Evolutionary conservation across 2,888 invertebrate genomes (phyloP).

Genomic region (Hetaerina titia): DNA sequence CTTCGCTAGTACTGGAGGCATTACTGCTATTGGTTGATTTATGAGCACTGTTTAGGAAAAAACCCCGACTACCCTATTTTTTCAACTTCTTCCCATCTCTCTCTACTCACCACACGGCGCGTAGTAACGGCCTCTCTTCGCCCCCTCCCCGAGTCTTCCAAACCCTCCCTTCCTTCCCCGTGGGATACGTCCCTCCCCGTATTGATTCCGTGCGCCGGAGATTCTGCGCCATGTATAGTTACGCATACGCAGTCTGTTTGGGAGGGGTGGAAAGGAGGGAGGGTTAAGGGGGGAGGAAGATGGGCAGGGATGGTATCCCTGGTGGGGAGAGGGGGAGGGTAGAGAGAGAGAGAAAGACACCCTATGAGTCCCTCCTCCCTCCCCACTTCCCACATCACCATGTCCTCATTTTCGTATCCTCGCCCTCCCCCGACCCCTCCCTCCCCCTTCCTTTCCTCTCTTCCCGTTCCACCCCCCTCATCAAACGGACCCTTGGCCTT

Average conservation of each 20-base stretch:
- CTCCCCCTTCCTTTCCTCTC: neutral
- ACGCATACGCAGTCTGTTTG: slow-evolving; percentile 48
- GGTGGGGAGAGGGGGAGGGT: neutral
- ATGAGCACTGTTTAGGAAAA: too few species aligned
- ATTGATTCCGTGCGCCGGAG: slow-evolving; percentile 62
- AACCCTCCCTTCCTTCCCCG: neutral
- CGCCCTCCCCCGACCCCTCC: neutral
- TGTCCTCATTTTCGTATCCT: slow-evolving; percentile 32
- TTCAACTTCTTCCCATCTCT: too few species aligned
- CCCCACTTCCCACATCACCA: neutral
- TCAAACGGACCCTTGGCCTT: neutral
- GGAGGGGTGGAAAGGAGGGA: neutral
- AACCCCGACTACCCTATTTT: too few species aligned
- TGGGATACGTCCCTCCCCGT: slow-evolving; percentile 37
- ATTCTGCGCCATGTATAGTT: slow-evolving; percentile 56
- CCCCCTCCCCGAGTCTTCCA: neutral
- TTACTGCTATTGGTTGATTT: too few species aligned
- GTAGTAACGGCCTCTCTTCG: neutral
- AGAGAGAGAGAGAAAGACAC: neutral
- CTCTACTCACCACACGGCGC: neutral
- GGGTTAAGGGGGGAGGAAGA: neutral
- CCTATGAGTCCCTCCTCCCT: neutral
- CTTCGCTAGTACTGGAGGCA: too few species aligned
- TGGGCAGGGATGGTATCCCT: neutral
- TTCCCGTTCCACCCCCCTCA: neutral